Base-by-base conservation (phyloP, 2,113 vertebrate genomes). In the Conger conger region DNA sequence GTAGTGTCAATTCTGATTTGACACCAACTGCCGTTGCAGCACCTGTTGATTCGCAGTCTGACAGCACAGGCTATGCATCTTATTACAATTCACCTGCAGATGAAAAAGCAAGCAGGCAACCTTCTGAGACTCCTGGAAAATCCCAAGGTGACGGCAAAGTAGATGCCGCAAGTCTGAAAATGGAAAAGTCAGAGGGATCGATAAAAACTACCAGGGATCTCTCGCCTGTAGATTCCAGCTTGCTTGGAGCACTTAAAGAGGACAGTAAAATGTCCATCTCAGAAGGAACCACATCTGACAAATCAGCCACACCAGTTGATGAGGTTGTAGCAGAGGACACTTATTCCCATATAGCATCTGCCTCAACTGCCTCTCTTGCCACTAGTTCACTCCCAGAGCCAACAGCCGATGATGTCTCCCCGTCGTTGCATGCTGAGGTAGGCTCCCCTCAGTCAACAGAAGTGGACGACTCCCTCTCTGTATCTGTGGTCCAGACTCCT, bases 261-360 rank as follows among this genome's bases (percentile, higher is more conserved):
- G 97, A 99, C 11, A 97, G 96, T 18, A 99, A 98, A 94, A 99
- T 99, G 97, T 99, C 98, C 0, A 98, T 99, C 93, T 99, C 97
- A 83, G 98, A 99, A 92, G 97, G 97, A 23, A 99, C 97, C 2
- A 95, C 97, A 83, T 99, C 98, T 81, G 98, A 99, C 90, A 99
- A 97, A 84, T 98, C 97, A 84, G 97, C 93, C 50, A 98, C 98
- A 5, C 97, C 98, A 0, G 95, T 97, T 7, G 97, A 98, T 85
- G 98, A 99, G 80, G 97, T 95, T 42, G 96, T 97, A 54, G 97
- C 96, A 85, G 97, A 99, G 91, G 98, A 99, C 54, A 98, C 96
- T 5, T 98, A 98, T 90, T 99, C 98, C 13, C 97, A 98, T 82
- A 94, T 99, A 87, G 98, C 97, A 36, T 99, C 98, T 17, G 97